Evolutionary conservation across 2,888 invertebrate species (phyloP), one percentile per base, ranked within the genome.

Genomic region (Piscicola geometra): DNA sequence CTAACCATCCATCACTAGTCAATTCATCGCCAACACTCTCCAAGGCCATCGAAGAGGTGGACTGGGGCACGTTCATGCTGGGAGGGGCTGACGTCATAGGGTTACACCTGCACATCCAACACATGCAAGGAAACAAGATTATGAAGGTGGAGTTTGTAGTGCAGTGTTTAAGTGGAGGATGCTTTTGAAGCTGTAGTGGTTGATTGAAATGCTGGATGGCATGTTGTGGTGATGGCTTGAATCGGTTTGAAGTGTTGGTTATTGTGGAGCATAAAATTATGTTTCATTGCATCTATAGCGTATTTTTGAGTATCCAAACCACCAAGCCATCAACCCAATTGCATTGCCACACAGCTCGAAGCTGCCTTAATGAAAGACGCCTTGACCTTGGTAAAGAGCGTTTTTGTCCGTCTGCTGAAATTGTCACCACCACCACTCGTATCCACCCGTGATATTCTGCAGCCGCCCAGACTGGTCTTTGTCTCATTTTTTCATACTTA

Each of bases 51-150:
- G 92, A 94, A 82, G 93, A 92, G 75, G 90, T 96, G 52, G 92
- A 94, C 86, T 88, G 95, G 82, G 93, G 93, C 83, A 93, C 93
- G 85, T 96, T 96, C 86, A 92, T 92, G 84, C 93, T 94, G 85
- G 93, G 93, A 15, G 95, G 95, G 52, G 94, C 95, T 35, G 96
- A 96, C 86, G 93, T 97, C 80, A 95, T 96, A 0, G 93, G 94
- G 5, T 90, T 96, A 83, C 90, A 94, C 80, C 87, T 96, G 80
- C 91, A 96, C 67, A 93, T 56, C 25, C 21, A 56, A 56, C 60
- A 41, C 5, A 41, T 56, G 60, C 3, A 25, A 25, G n/a, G n/a
- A 9, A 18, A 9, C 5, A 5, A 21, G n/a, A 56, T 21, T 56
- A 9, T 25, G 25, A 56, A 56, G 25, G 60, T 56, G 60, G n/a